These are phyloP conservation scores for Agapornis roseicollis DNA, from an alignment of 2,113 vertebrate species.

Conservation along the genomic window DNA sequence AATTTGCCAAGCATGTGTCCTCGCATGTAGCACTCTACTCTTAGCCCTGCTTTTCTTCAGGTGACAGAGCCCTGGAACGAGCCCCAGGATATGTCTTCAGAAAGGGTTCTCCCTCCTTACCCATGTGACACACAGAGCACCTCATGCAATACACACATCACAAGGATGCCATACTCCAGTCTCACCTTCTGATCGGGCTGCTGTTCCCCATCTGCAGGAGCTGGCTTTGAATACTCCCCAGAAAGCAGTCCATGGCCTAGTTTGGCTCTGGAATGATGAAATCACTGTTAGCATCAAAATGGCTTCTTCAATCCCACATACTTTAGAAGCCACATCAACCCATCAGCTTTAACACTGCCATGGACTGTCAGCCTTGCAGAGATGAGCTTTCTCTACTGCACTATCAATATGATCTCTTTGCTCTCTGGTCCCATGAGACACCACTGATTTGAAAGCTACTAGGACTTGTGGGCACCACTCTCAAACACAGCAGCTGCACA, in stretches of 20 bases:
- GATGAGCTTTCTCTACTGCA: background rate
- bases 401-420: background rate
- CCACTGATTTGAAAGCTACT: background rate
- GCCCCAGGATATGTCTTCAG: background rate
- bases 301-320: background rate
- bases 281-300: background rate
- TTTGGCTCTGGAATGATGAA: constrained; percentile 84
- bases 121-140: accelerated
- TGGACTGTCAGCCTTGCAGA: background rate
- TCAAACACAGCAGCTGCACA: background rate
- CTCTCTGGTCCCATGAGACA: background rate
- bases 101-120: background rate
- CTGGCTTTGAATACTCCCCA: constrained; percentile 94
- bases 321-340: background rate
- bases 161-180: accelerated
- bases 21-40: background rate
- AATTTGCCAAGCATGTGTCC: background rate
- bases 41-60: background rate
- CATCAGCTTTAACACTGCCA: background rate
- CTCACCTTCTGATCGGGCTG: constrained; percentile 87
- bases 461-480: background rate
- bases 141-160: background rate
- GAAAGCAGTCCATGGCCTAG: constrained; percentile 92
- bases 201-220: constrained; percentile 81
- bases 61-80: background rate